Evolutionary conservation across 1,140 invertebrate genomes (phyloP).

Genomic region (Bombus pascuorum): DNA sequence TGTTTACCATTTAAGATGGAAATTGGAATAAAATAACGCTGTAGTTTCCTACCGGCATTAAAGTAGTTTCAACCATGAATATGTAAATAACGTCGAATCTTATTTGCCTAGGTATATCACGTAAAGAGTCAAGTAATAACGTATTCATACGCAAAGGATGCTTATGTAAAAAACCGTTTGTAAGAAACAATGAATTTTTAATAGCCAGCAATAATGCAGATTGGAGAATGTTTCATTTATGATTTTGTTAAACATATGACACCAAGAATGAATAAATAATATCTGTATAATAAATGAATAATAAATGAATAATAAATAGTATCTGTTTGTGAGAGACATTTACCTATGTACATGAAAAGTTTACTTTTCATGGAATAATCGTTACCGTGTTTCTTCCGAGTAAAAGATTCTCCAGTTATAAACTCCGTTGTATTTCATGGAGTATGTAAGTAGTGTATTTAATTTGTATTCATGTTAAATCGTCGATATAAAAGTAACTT

Average conservation of each 20-base stretch:
- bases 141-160: neutral
- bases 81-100: conserved; percentile 14
- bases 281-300: too few species aligned
- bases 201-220: neutral
- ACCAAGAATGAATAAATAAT: neutral
- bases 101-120: neutral
- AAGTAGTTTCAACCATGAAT: conserved; percentile 16
- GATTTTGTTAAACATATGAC: neutral
- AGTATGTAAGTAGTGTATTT: too few species aligned
- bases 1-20: conserved; percentile 28
- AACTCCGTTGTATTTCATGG: neutral
- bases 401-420: neutral
- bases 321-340: neutral
- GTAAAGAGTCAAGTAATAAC: conserved; percentile 3
- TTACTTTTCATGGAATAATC: neutral
- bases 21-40: conserved; percentile 17
- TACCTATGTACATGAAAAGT: neutral
- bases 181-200: neutral
- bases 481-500: neutral
- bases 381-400: neutral
- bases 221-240: neutral
- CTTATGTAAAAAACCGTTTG: neutral
- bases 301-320: too few species aligned
- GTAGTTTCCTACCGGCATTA: neutral
- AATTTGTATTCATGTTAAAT: too few species aligned